These are phyloP conservation scores for Drosophila sp. DNA, from an alignment of 1,140 invertebrate species.

Conservation along the genomic window DNA sequence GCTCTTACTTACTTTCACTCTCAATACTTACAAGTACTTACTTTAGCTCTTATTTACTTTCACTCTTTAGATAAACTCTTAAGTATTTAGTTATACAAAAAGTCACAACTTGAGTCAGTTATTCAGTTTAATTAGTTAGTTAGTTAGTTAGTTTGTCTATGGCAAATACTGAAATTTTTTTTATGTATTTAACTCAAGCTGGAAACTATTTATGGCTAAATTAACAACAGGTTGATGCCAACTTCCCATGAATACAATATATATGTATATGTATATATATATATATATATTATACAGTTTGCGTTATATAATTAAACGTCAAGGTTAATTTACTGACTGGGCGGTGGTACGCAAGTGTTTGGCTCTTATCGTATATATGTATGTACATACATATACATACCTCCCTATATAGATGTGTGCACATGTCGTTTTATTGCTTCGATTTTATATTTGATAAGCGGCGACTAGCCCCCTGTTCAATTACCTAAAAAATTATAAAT, in stretches of 20 bases:
- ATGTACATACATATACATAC: neutral
- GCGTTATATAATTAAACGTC: constrained; percentile 7
- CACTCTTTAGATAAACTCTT: too few species aligned
- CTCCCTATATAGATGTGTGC: neutral
- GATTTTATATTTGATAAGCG: constrained; percentile 5
- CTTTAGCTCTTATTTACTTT: too few species aligned
- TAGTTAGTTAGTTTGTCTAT: constrained; percentile 14
- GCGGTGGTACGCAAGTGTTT: constrained; percentile 4
- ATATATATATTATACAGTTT: constrained; percentile 1
- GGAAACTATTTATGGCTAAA: constrained; percentile 1
- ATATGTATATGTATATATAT: constrained; percentile 16
- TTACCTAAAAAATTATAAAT: constrained; percentile 1
- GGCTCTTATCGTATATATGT: neutral
- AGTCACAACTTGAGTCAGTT: neutral
- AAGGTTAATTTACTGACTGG: constrained; percentile 6
- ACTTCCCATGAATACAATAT: constrained; percentile 23
- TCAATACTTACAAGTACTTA: too few species aligned
- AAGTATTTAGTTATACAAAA: too few species aligned
- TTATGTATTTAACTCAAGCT: neutral
- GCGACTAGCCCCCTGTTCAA: neutral
- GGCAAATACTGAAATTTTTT: neutral
- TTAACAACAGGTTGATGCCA: constrained; percentile 12
- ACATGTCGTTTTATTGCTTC: neutral
- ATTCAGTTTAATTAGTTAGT: constrained; percentile 12
- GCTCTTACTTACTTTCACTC: too few species aligned